Percentiles rank a stretch among this genome's conserved stretches.
Conservation (phyloP, 2,888 invertebrate genomes). For the Yponomeuta sedellus region DNA sequence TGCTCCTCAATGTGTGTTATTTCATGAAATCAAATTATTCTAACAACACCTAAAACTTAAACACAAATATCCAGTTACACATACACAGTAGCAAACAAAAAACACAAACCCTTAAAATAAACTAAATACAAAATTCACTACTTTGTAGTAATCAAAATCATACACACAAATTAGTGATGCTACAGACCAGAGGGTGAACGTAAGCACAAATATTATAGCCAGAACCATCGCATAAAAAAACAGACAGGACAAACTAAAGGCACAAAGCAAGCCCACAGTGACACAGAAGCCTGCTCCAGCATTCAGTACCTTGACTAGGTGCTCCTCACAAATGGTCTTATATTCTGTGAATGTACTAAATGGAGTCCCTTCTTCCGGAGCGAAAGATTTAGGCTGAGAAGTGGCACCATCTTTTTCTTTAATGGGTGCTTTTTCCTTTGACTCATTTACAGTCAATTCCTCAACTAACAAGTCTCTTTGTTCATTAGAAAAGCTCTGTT, state of each 20-base stretch:
- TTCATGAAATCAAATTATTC: no score
- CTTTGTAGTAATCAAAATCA: no score
- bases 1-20: no score
- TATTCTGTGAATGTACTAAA: constrained; percentile 81
- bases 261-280: background rate
- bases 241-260: background rate
- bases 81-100: no score
- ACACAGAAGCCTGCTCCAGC: constrained; percentile 14
- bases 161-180: no score
- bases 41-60: no score
- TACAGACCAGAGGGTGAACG: background rate
- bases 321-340: constrained; percentile 83
- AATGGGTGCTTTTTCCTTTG: constrained; percentile 34
- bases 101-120: no score
- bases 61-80: no score
- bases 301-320: constrained; percentile 78
- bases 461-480: constrained; percentile 58
- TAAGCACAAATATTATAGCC: background rate
- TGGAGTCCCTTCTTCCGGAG: constrained; percentile 49
- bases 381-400: constrained; percentile 51
- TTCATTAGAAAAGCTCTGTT: constrained; percentile 36
- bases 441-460: constrained; percentile 53
- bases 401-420: constrained; percentile 36
- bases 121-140: no score
- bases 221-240: background rate